These are phyloP conservation scores for Diorhabda elongata DNA, from an alignment of 1,140 invertebrate genomes.

Conservation along the genomic window DNA sequence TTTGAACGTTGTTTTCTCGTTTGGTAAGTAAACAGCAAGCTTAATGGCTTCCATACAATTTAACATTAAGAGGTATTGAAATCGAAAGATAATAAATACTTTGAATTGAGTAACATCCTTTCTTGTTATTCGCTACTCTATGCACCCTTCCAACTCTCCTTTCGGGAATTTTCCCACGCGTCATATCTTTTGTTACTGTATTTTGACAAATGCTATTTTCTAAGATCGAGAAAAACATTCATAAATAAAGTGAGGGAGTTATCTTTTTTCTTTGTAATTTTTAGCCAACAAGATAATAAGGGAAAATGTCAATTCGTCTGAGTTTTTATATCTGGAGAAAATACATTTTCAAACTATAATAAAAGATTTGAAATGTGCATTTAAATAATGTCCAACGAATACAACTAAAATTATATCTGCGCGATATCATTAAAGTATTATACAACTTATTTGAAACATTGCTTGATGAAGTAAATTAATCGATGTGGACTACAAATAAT, in stretches of 20 bases:
- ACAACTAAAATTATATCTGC: too few relatives aligned
- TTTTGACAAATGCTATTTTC: conserved; percentile 14
- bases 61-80: too few relatives aligned
- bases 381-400: too few relatives aligned
- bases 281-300: background rate
- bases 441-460: too few relatives aligned
- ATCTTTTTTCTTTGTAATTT: conserved; percentile 8
- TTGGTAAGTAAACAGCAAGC: too few relatives aligned
- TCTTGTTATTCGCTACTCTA: background rate
- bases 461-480: too few relatives aligned
- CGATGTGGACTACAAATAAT: too few relatives aligned
- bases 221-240: conserved; percentile 7
- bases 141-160: background rate
- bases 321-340: conserved; percentile 3
- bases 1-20: too few relatives aligned
- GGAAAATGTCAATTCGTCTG: background rate
- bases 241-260: conserved; percentile 12
- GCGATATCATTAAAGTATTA: too few relatives aligned
- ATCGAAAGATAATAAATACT: background rate
- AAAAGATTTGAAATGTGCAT: too few relatives aligned
- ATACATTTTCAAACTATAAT: too few relatives aligned
- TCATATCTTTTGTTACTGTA: conserved; percentile 8
- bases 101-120: background rate
- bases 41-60: too few relatives aligned
- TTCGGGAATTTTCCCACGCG: conserved; percentile 7